These are phyloP conservation scores for Gallinago media DNA, from an alignment of 2,113 vertebrate species.

Conservation along the genomic window DNA sequence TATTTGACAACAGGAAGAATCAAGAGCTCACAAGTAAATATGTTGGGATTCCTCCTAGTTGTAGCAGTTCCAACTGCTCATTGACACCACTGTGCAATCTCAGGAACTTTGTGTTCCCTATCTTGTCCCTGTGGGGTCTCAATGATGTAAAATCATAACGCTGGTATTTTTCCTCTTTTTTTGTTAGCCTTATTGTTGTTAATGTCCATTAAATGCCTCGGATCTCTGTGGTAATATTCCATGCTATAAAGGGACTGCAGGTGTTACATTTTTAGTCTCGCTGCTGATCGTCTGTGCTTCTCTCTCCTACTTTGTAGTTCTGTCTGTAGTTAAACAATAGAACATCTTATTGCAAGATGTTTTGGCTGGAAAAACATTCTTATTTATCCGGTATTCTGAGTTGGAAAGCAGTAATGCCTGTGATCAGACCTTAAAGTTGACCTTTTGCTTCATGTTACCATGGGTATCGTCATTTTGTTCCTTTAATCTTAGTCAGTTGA, in stretches of 20 bases:
- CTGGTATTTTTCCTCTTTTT: neutral
- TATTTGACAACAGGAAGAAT: neutral
- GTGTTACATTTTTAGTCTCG: neutral
- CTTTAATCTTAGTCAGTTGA: neutral
- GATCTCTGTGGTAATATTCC: neutral
- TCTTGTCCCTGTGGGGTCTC: neutral
- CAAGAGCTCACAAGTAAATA: neutral
- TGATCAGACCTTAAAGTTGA: neutral
- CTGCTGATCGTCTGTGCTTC: neutral
- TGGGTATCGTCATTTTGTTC: neutral
- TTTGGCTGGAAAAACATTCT: neutral
- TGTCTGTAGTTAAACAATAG: neutral
- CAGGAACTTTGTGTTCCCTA: neutral
- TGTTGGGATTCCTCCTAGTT: neutral
- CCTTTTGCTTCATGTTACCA: neutral
- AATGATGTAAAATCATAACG: neutral
- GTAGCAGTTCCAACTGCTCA: neutral
- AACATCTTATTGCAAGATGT: conserved; percentile 24
- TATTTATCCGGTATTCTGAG: neutral
- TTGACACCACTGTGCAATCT: neutral
- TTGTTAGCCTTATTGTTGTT: neutral
- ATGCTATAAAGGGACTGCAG: neutral
- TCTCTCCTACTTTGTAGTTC: neutral
- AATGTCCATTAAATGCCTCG: neutral
- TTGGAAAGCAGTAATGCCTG: neutral